Evolutionary conservation across 2,888 invertebrate species (phyloP).

Genomic region (Onthophagus sagittarius): DNA sequence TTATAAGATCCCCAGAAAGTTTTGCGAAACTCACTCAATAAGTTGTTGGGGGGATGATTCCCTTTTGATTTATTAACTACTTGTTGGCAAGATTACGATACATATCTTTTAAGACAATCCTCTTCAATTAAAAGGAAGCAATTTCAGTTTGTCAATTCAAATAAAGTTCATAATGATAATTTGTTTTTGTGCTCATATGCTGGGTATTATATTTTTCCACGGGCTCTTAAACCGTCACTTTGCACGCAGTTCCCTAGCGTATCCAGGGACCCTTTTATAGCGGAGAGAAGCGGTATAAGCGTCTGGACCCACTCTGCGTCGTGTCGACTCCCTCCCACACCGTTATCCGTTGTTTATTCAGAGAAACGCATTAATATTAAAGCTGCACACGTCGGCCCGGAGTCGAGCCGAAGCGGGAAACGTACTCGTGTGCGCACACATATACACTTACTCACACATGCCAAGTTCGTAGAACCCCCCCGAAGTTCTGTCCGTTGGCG

Average conservation of each 20-base stretch:
- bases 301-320: not conserved
- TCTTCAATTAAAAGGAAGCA: not conserved
- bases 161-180: not conserved
- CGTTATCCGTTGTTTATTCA: slow-evolving; percentile 26
- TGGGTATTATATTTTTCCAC: not conserved
- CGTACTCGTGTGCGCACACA: slow-evolving; percentile 14
- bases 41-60: slow-evolving; percentile 37
- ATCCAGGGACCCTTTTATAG: not conserved
- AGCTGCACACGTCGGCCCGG: slow-evolving; percentile 21
- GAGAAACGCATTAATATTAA: slow-evolving; percentile 27
- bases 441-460: slow-evolving; percentile 15
- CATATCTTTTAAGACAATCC: not conserved
- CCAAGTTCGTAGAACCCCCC: slow-evolving; percentile 8
- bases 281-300: not conserved
- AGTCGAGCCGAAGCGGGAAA: slow-evolving; percentile 17
- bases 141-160: not conserved
- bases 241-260: not conserved
- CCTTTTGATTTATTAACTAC: slow-evolving; percentile 46
- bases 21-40: slow-evolving; percentile 21
- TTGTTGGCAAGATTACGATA: slow-evolving; percentile 39
- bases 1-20: not conserved
- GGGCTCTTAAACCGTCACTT: not conserved
- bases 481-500: slow-evolving; percentile 26
- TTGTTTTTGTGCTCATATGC: not conserved
- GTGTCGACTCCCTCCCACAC: slow-evolving; percentile 8